Base-by-base conservation (phyloP, 2,888 invertebrate species). In the Mesopsocus fuscifrons region DNA sequence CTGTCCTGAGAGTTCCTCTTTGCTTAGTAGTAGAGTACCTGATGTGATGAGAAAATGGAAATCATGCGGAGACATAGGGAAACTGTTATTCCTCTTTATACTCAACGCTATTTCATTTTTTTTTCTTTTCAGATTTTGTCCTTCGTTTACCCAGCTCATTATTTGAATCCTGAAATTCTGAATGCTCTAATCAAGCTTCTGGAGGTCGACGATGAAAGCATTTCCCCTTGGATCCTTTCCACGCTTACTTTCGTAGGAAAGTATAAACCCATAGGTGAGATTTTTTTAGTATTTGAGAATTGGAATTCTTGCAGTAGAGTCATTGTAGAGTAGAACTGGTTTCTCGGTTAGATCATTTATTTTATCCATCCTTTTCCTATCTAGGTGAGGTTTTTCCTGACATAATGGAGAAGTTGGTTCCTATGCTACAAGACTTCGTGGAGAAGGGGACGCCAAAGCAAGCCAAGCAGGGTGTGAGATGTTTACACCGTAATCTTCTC, bases 381-480 rank as follows among this genome's bases (percentile, higher is more conserved):
- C n/a, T 57, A 75, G 76, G 72, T 53, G 80, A 83, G 50, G 74
- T 77, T 35, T 81, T 82, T 48, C 78, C 81, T 0, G 64, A 72
- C 32, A 63, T 87, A 43, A 76, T 83, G 63, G 77, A 82, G 41
- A 73, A 75, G 48, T 62, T 95, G 57, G 76, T 85, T 23, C 84
- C 87, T 2, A 71, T 88, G 41, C 85, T 94, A 60, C 84, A 85
- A 57, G 80, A 79, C 43, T 80, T 91, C 57, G 84, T 89, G 0
- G 77, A 84, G 54, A 75, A 76, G 34, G 95, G 95, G 9, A 84
- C 87, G 3, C 81, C 88, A 1, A 92, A 92, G 60, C 94, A 95
- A 62, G 91, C 94, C 4, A 97, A 97, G 63, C 91, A 94, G 55
- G 92, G 95, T 3, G 81, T 97, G 47, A 75, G 88, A 51, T 95